phyloP scores from a whole-genome alignment of 2,888 invertebrate genomes.

The Torymus auratus region DNA sequence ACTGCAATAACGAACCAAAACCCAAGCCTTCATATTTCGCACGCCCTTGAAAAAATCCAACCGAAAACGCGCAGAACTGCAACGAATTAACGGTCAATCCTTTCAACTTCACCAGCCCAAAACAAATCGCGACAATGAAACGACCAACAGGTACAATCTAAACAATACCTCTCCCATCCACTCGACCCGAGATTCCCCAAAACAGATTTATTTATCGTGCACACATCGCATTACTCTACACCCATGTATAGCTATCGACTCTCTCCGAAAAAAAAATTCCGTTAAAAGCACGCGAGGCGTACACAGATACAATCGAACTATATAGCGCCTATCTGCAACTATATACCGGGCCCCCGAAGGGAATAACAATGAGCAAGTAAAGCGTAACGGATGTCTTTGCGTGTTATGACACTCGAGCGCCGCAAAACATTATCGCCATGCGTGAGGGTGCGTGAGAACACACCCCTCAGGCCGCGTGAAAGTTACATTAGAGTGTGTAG shows the following conservation, averaged over 20 bases:
- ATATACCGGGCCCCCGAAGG: background rate
- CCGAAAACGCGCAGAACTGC: too few relatives aligned
- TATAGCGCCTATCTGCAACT: too few relatives aligned
- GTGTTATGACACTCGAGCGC: slow-evolving; percentile 22
- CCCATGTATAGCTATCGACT: too few relatives aligned
- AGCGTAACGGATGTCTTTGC: slow-evolving; percentile 43
- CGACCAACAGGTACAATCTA: slow-evolving; percentile 22
- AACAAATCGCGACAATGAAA: too few relatives aligned
- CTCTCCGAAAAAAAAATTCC: background rate
- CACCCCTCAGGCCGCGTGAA: background rate
- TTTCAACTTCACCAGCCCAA: too few relatives aligned
- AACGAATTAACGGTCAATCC: too few relatives aligned
- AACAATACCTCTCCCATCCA: background rate
- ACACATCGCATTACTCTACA: too few relatives aligned
- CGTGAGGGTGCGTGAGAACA: slow-evolving; percentile 39
- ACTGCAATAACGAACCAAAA: too few relatives aligned
- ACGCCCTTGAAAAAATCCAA: too few relatives aligned
- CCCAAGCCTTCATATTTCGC: too few relatives aligned
- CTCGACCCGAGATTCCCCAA: background rate
- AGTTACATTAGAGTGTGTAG: background rate
- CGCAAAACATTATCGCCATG: slow-evolving; percentile 25
- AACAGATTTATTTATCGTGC: slow-evolving; percentile 18
- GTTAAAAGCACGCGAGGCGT: slow-evolving; percentile 28
- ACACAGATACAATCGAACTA: slow-evolving; percentile 35
- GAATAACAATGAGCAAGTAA: slow-evolving; percentile 25